phyloP scores from a whole-genome alignment of 2,797 vertebrate genomes.

The Gobionotothen gibberifrons region DNA sequence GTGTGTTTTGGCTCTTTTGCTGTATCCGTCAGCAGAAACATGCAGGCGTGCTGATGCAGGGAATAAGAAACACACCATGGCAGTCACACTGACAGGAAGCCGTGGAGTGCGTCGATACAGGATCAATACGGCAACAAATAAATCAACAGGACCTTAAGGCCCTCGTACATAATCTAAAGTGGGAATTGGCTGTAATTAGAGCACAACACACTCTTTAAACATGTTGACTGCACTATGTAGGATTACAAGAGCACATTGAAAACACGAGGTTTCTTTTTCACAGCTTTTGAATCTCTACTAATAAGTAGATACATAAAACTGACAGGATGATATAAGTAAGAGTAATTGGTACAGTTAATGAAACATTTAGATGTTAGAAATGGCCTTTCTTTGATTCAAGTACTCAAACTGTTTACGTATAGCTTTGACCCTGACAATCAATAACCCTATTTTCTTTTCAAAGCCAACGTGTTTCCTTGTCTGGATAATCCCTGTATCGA shows the following conservation, averaged over 20 bases:
- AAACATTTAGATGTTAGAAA: background rate
- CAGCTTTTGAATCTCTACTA: constrained; percentile 2
- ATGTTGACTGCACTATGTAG: constrained; percentile 1
- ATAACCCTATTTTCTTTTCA: constrained; percentile 10
- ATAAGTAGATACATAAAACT: background rate
- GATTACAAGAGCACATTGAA: background rate
- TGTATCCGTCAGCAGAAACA: constrained; percentile 76
- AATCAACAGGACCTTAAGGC: constrained; percentile 52
- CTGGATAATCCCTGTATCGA: background rate
- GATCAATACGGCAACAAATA: constrained; percentile 66
- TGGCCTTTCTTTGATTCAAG: background rate
- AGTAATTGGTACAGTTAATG: constrained; percentile 1
- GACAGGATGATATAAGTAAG: background rate
- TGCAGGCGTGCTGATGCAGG: constrained; percentile 57
- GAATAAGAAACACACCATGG: constrained; percentile 37
- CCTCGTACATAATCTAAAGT: constrained; percentile 46
- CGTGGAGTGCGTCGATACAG: constrained; percentile 19
- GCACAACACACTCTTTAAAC: constrained; percentile 12
- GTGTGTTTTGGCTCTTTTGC: constrained; percentile 50
- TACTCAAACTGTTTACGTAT: background rate
- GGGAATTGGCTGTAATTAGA: constrained; percentile 38
- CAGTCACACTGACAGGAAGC: constrained; percentile 42
- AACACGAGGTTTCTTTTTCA: constrained; percentile 21
- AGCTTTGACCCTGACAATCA: background rate
- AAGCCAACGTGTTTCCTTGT: constrained; percentile 8